Percentiles rank a stretch among this genome's conserved stretches.
Conservation (phyloP, 2,113 vertebrate genomes). For the Peucedramus taeniatus region DNA sequence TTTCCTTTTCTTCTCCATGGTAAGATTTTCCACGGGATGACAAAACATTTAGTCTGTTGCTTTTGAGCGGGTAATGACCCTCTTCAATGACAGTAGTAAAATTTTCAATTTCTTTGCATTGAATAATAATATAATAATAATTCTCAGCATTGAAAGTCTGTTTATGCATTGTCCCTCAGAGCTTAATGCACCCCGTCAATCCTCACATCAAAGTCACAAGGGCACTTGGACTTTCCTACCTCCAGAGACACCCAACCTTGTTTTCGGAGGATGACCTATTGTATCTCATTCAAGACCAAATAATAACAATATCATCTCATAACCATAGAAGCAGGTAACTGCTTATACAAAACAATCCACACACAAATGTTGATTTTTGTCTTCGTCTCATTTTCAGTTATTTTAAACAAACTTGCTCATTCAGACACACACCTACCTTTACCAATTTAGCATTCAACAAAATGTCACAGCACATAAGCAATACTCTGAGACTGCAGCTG, state of each 20-base stretch:
- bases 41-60: not conserved
- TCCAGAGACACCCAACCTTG: not conserved
- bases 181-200: not conserved
- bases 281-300: not conserved
- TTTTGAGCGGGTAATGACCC: not conserved
- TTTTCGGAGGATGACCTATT: not conserved
- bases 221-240: not conserved
- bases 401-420: not conserved
- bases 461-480: not conserved
- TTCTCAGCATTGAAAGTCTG: not conserved
- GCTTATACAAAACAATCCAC: not conserved
- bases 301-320: not conserved
- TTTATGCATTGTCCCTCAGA: not conserved
- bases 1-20: not conserved
- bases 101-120: not conserved
- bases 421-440: not conserved
- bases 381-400: not conserved
- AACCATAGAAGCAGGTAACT: not conserved
- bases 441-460: not conserved
- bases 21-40: not conserved
- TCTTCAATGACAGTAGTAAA: not conserved
- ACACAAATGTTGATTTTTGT: not conserved
- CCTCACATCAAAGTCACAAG: not conserved
- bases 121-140: rapidly evolving
- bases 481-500: not conserved